Evolutionary conservation across 2,888 invertebrate genomes (phyloP), one percentile per base, ranked within the genome.

Genomic region (Drosophila meridiana): DNA sequence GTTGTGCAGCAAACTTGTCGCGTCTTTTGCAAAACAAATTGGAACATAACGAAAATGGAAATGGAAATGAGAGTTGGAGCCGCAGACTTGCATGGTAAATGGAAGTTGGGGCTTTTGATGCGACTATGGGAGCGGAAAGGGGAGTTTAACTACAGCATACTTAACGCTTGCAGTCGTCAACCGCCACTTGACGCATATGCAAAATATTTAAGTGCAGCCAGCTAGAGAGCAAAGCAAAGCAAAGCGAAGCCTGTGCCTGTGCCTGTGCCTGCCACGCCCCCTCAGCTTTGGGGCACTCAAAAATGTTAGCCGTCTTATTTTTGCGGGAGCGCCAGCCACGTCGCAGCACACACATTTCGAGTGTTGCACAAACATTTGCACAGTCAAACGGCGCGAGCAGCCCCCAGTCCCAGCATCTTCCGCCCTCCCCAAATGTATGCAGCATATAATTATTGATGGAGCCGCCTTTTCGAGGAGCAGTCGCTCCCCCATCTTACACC

Each of bases 391-490:
- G 68, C 66, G 85, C 70, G 74, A 71, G 48, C 45, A 55, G 66
- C 40, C 67, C 42, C 34, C 38, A n/a, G n/a, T 59, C 69, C 42
- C 52, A 36, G 55, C 32, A 11, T 48, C 48, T 28, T 3, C 30
- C 50, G 20, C 20, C 20, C 20, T 20, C 36, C 47, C 34, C 30
- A 81, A 90, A 86, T 90, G 74, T 78, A 89, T 87, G 90, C 89
- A 72, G 71, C 90, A 90, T 76, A 90, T 87, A 90, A 87, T 87
- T 90, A 86, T 86, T 88, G 85, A 86, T 88, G 85, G 84, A 87
- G 82, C 78, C 28, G 78, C 71, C 63, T 63, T 50, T 50, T 34
- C 59, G 36, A n/a, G 53, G 58, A 26, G 32, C 13, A 36, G 32
- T 32, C 26, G 20, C n/a, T n/a, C 20, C 4, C 11, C 26, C 3